phyloP scores from a whole-genome alignment of 2,113 vertebrate genomes.

The Climacteris rufus region DNA sequence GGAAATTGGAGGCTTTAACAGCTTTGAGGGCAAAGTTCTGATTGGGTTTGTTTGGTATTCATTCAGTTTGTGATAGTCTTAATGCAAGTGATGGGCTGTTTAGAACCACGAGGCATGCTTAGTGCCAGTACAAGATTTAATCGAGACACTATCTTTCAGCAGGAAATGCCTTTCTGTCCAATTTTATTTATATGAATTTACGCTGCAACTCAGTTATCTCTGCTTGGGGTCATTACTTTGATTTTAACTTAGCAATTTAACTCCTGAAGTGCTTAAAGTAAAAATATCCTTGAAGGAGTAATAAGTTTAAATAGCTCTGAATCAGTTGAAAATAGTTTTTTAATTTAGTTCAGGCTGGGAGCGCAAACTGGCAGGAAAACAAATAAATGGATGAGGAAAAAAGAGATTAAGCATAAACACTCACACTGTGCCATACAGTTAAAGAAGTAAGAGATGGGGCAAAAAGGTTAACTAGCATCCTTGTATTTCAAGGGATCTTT shows the following conservation, averaged over 20 bases:
- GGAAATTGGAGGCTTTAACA: conserved; percentile 48
- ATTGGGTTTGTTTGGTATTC: conserved; percentile 67
- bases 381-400: not conserved
- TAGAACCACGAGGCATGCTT: conserved; percentile 54
- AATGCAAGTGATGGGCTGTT: conserved; percentile 58
- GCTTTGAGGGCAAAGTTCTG: conserved; percentile 61
- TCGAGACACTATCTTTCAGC: conserved; percentile 61
- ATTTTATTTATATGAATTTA: conserved; percentile 75
- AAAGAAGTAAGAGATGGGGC: not conserved
- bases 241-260: conserved; percentile 74
- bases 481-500: not conserved
- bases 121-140: conserved; percentile 69
- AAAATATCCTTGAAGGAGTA: conserved; percentile 71
- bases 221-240: conserved; percentile 77
- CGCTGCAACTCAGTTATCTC: conserved; percentile 67
- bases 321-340: conserved; percentile 68
- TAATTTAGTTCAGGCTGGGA: conserved; percentile 66
- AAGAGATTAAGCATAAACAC: conserved; percentile 32
- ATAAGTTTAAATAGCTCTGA: conserved; percentile 71
- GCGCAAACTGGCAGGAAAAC: conserved; percentile 31
- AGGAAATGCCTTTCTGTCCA: conserved; percentile 70
- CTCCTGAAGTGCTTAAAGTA: conserved; percentile 72
- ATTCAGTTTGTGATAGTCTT: conserved; percentile 62
- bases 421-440: not conserved
- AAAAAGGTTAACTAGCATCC: not conserved